Conservation (phyloP, 2,888 invertebrate genomes). For the Agrotis exclamationis region DNA sequence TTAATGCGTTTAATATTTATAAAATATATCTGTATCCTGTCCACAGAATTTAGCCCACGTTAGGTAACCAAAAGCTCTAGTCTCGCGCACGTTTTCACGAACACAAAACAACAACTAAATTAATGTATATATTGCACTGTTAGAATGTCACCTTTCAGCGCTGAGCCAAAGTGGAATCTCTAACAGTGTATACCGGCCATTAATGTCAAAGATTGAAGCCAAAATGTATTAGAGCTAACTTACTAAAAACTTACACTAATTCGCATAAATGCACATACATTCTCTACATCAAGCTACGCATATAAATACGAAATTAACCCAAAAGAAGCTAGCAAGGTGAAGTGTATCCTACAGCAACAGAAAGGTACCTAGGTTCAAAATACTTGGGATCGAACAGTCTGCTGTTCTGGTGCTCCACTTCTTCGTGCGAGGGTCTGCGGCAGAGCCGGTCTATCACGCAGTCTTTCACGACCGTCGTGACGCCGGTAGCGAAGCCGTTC, state of each 20-base stretch:
- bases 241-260: slow-evolving; percentile 3
- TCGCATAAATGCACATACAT: slow-evolving; percentile 1
- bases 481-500: slow-evolving; percentile 93
- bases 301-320: slow-evolving; percentile 60
- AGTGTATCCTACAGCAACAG: slow-evolving; percentile 85
- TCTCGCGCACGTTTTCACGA: not conserved
- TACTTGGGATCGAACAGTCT: slow-evolving; percentile 92
- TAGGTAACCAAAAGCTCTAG: not conserved
- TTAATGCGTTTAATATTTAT: too few species aligned
- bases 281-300: slow-evolving; percentile 37
- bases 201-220: not conserved
- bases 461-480: slow-evolving; percentile 93
- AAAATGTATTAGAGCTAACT: not conserved
- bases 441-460: slow-evolving; percentile 92
- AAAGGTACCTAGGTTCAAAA: slow-evolving; percentile 93
- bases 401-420: slow-evolving; percentile 81
- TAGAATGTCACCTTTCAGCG: not conserved
- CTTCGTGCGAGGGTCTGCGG: slow-evolving; percentile 84
- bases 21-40: not conserved
- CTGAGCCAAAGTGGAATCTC: not conserved
- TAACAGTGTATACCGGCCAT: too few species aligned
- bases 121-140: not conserved
- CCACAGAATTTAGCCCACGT: not conserved
- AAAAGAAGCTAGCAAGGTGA: slow-evolving; percentile 65
- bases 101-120: not conserved